These are phyloP conservation scores for Drosophila melanosoma DNA, from an alignment of 2,888 invertebrate species.

Conservation along the genomic window DNA sequence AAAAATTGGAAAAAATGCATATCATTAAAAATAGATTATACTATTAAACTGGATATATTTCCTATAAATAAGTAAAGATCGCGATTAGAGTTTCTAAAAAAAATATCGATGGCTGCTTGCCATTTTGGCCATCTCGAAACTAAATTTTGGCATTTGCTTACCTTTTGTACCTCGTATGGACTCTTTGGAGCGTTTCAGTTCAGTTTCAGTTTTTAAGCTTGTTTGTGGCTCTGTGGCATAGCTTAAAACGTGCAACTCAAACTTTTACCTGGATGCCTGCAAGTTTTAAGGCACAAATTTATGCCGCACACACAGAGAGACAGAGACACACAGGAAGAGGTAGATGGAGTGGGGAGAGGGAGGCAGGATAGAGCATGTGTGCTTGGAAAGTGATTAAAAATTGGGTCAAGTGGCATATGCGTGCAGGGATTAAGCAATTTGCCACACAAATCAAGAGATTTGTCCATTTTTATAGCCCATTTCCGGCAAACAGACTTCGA, in stretches of 20 bases:
- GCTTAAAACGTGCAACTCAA: constrained; percentile 73
- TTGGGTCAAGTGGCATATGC: constrained; percentile 82
- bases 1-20: too few relatives aligned
- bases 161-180: constrained; percentile 32
- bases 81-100: background rate
- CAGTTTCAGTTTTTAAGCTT: constrained; percentile 54
- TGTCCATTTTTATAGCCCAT: constrained; percentile 57
- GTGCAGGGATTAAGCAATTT: constrained; percentile 79
- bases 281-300: constrained; percentile 77
- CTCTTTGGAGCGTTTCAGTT: constrained; percentile 10
- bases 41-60: too few relatives aligned
- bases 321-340: constrained; percentile 10
- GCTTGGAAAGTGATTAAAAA: constrained; percentile 78
- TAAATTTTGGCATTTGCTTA: constrained; percentile 38
- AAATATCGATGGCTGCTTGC: constrained; percentile 8
- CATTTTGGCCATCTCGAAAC: constrained; percentile 32
- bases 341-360: background rate
- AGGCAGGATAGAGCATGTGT: constrained; percentile 55
- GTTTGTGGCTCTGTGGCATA: constrained; percentile 54
- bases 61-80: too few relatives aligned
- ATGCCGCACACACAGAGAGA: constrained; percentile 47
- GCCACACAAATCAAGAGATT: constrained; percentile 79
- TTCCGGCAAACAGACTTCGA: constrained; percentile 2
- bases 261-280: constrained; percentile 59
- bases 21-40: too few relatives aligned